A percentile compares a stretch with the other conserved stretches of the same genome.
Conservation (phyloP, 2,888 invertebrate species). For the Clivina fossor region DNA sequence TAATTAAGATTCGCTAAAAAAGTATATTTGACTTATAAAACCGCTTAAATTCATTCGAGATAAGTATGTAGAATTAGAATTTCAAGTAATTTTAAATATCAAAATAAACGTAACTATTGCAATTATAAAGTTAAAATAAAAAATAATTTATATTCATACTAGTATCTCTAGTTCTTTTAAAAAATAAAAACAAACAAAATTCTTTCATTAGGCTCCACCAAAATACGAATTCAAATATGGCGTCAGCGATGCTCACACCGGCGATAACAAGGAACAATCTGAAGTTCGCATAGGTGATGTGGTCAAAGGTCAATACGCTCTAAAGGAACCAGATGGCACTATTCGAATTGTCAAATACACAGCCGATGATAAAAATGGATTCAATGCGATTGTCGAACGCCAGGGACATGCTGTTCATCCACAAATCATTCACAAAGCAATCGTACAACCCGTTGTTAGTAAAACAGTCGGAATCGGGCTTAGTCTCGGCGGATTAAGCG, state of each 20-base stretch:
- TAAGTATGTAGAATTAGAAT: no score
- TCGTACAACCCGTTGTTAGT: conserved; percentile 8
- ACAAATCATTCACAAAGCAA: conserved; percentile 13
- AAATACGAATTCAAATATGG: conserved; percentile 26
- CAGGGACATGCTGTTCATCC: conserved; percentile 17
- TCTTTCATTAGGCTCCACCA: neutral
- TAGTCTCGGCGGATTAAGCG: conserved; percentile 9
- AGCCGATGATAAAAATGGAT: conserved; percentile 21
- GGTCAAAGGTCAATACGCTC: conserved; percentile 10
- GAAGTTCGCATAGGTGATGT: conserved; percentile 11
- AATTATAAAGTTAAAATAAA: no score
- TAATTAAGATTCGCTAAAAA: no score
- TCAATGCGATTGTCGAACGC: conserved; percentile 19
- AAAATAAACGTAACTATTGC: no score
- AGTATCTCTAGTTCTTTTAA: neutral
- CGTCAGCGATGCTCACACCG: conserved; percentile 19
- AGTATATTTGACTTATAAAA: no score
- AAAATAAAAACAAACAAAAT: neutral
- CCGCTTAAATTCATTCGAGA: no score
- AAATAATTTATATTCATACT: no score
- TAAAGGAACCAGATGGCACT: conserved; percentile 18
- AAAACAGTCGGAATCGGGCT: conserved; percentile 2
- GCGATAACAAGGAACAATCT: conserved; percentile 12
- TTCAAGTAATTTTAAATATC: no score
- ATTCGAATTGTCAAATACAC: conserved; percentile 19